Percentiles rank a stretch among this genome's conserved stretches.
These are phyloP conservation scores for Polypterus senegalus DNA, from an alignment of 2,113 vertebrate species.

Conservation along the genomic window DNA sequence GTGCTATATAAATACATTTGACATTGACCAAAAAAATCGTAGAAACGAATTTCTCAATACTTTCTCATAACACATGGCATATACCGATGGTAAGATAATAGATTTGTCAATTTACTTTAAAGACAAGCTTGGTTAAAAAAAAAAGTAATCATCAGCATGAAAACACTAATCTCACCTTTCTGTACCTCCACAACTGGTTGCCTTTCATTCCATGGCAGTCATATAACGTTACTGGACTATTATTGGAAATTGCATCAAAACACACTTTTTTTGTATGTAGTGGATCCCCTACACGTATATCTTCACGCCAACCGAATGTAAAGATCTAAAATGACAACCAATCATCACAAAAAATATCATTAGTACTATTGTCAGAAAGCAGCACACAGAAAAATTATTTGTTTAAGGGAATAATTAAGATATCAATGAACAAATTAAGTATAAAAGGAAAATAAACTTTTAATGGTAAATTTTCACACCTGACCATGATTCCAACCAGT, in stretches of 20 bases:
- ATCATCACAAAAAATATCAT: not conserved
- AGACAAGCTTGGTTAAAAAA: too few relatives aligned
- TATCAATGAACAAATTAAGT: too few relatives aligned
- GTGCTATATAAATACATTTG: too few relatives aligned
- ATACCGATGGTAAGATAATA: too few relatives aligned
- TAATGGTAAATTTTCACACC: conserved; percentile 39
- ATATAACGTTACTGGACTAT: conserved; percentile 81
- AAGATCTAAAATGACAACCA: conserved; percentile 58
- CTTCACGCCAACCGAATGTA: conserved; percentile 91
- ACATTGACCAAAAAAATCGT: too few relatives aligned
- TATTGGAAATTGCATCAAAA: conserved; percentile 82
- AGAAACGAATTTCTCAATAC: not conserved
- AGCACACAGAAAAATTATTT: not conserved
- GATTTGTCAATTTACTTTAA: not conserved
- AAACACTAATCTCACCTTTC: conserved; percentile 49
- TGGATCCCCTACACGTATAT: conserved; percentile 84
- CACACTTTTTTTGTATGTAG: conserved; percentile 90
- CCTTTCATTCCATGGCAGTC: conserved; percentile 96
- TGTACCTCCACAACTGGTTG: conserved; percentile 93
- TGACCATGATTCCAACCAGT: conserved; percentile 78
- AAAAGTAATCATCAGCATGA: not conserved
- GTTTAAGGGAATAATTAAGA: not conserved
- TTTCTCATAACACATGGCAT: not conserved
- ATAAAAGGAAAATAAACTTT: too few relatives aligned
- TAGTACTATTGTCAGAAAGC: not conserved